A percentile compares a stretch with the other conserved stretches of the same genome.
Conservation (phyloP, 2,113 vertebrate genomes). For the Gadus macrocephalus region DNA sequence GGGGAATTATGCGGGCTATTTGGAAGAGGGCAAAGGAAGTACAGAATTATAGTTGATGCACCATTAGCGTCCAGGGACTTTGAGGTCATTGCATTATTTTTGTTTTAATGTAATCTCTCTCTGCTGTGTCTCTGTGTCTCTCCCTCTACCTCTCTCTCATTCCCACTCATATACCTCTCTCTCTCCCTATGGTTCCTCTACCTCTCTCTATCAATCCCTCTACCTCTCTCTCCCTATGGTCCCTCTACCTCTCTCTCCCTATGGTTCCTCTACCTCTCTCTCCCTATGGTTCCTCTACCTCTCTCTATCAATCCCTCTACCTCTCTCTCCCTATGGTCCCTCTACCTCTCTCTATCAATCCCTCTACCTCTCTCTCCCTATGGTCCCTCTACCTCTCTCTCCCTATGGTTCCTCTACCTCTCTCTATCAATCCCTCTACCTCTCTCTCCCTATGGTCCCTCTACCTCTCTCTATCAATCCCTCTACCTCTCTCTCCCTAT, state of each 20-base stretch:
- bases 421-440: no score
- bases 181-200: no score
- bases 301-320: no score
- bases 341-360: background rate
- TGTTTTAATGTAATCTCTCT: background rate
- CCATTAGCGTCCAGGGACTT: background rate
- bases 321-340: background rate
- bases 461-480: background rate
- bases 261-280: background rate
- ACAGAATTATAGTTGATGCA: background rate
- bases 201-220: no score
- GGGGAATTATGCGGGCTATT: conserved; percentile 28
- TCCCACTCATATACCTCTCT: no score
- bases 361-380: background rate
- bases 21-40: conserved; percentile 7
- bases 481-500: background rate
- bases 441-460: no score
- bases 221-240: no score
- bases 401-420: no score
- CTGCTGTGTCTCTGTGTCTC: background rate
- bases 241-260: no score
- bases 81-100: background rate
- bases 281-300: background rate
- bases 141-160: background rate
- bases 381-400: no score